Evolutionary conservation across 92 coral and sea anemone species (phyloP), one percentile per base, ranked within the genome.

Genomic region (Porites evermanni): DNA sequence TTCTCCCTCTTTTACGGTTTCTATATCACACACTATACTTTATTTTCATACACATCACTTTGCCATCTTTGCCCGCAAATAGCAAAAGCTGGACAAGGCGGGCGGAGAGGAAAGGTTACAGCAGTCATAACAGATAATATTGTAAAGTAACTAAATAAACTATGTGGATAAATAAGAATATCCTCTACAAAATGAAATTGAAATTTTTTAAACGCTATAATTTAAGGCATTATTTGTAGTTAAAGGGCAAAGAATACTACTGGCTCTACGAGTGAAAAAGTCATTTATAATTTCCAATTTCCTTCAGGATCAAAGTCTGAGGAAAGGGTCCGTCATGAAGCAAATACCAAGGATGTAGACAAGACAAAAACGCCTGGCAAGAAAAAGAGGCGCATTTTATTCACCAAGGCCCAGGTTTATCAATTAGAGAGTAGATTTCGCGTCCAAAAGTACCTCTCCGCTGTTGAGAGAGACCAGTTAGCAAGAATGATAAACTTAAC

Each of bases 401-500:
- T 97, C 88, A 93, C 98, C 63, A 91, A 98, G 77, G 92, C 97
- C 24, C 99, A 97, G 75, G 96, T 97, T 26, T 96, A 86, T 79
- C 97, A 97, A 82, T 87, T 97, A 29, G 99, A 97, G 84, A 87
- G 98, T 53, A 89, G 99, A 79, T 97, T 97, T 81, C 93, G 99
- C 13, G 89, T 97, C 75, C 99, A 97, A 81, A 94, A 95, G 86
- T 97, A 97, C 75, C 92, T 95, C 26, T 91, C 99, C 38, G 99
- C 98, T 8, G 95, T 92, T 14, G 99, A 97, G 78, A 92, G 99
- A 32, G 99, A 97, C 69, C 98, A 97, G 70, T 88, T 97, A 26
- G 99, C 99, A 1, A 84, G 99, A 52, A 95, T 97, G 92, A 97
- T 96, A 53, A 95, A 93, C 86, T 88, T 97, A 16, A 97, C 99